Evolutionary conservation across 1,140 invertebrate species (phyloP).

Genomic region (Phymastichus coffea): DNA sequence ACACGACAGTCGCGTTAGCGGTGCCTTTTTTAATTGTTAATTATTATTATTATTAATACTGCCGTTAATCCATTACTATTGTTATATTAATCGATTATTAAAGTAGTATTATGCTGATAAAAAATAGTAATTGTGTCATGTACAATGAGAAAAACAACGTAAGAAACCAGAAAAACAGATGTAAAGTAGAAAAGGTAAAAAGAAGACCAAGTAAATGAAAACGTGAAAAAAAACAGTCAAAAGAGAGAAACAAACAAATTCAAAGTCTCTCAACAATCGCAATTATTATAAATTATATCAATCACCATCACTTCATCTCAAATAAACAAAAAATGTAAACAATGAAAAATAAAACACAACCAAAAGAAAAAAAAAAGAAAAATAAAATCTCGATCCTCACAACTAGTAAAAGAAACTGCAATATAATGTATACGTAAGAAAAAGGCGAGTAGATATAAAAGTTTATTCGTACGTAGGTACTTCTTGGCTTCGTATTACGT

Average conservation of each 20-base stretch:
- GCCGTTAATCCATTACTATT: conserved; percentile 25
- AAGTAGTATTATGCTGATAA: conserved; percentile 43
- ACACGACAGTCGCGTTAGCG: too few species aligned
- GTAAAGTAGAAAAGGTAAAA: conserved; percentile 44
- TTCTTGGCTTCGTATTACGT: conserved; percentile 54
- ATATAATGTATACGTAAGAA: conserved; percentile 26
- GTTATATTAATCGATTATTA: conserved; percentile 18
- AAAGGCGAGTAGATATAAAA: conserved; percentile 40
- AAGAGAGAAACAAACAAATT: conserved; percentile 54
- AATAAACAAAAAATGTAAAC: conserved; percentile 20
- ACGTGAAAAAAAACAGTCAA: conserved; percentile 48
- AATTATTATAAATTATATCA: conserved; percentile 41
- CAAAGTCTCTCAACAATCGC: conserved; percentile 55
- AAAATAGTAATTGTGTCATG: conserved; percentile 31
- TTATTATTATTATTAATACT: conserved; percentile 27
- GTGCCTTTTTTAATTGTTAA: too few species aligned
- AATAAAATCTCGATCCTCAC: conserved; percentile 39
- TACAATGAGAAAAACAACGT: conserved; percentile 21
- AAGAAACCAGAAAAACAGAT: conserved; percentile 27
- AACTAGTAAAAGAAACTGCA: conserved; percentile 31
- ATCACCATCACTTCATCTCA: conserved; percentile 34
- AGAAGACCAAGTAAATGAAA: conserved; percentile 37
- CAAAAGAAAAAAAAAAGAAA: conserved; percentile 45
- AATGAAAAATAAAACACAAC: conserved; percentile 50
- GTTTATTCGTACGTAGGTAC: conserved; percentile 45